Percentiles rank a stretch among this genome's conserved stretches.
Evolutionary conservation across 2,888 invertebrate genomes (phyloP).

Genomic region (Eristalis arbustorum): DNA sequence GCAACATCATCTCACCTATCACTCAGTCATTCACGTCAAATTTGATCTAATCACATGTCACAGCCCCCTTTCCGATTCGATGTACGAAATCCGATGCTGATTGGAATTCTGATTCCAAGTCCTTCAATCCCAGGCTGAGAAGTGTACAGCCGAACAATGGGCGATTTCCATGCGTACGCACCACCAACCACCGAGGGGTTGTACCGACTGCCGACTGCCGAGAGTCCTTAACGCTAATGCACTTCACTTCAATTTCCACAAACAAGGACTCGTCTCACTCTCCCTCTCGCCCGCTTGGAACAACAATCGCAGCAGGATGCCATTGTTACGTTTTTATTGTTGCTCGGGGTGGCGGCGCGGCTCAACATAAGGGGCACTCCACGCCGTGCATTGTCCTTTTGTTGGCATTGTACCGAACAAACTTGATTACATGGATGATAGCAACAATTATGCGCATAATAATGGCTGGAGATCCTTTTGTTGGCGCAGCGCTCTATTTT

Average conservation of each 20-base stretch:
- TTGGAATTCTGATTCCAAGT: conserved; percentile 45
- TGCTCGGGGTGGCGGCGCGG: conserved; percentile 24
- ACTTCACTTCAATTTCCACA: conserved; percentile 68
- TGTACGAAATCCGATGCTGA: conserved; percentile 63
- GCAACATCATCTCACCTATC: conserved; percentile 54
- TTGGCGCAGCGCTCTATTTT: conserved; percentile 64
- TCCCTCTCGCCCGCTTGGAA: conserved; percentile 38
- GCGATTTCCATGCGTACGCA: conserved; percentile 57
- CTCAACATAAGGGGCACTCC: conserved; percentile 24
- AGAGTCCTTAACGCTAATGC: conserved; percentile 62
- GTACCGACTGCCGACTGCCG: conserved; percentile 13
- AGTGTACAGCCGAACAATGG: conserved; percentile 56
- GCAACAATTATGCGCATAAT: conserved; percentile 73
- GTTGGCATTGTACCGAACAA: conserved; percentile 64
- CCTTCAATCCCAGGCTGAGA: conserved; percentile 42
- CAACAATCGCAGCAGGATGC: conserved; percentile 62
- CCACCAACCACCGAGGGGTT: conserved; percentile 39
- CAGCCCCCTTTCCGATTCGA: conserved; percentile 40
- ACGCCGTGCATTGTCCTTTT: conserved; percentile 62
- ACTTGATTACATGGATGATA: conserved; percentile 73
- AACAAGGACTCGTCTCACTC: conserved; percentile 27
- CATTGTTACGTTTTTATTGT: conserved; percentile 63
- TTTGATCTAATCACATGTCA: conserved; percentile 70
- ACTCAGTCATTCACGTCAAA: conserved; percentile 61
- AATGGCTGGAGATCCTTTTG: conserved; percentile 69